Evolutionary conservation across 2,888 invertebrate species (phyloP), one percentile per base, ranked within the genome.

Genomic region (Nemotelus nigrinus): DNA sequence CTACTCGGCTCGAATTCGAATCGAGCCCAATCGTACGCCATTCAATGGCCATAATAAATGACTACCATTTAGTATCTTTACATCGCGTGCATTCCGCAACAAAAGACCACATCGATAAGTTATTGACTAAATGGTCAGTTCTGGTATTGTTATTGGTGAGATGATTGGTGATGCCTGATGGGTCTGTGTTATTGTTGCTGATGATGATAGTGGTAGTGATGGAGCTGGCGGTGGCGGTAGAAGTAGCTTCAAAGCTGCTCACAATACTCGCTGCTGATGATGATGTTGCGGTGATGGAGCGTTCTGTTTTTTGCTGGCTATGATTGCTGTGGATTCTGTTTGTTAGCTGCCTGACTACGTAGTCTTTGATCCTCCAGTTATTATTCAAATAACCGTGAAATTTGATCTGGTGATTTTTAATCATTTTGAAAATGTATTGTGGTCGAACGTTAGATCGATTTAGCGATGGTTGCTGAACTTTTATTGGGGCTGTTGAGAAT

Each of bases 61-160:
- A 48, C 65, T 47, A 65, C 65, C 65, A 65, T 47, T 65, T 65
- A 65, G 65, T 65, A 65, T 65, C 65, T 65, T 65, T 65, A 2
- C 65, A 65, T 65, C 65, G 65, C 65, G n/a, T 65, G 65, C 45
- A n/a, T 47, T 65, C 65, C 65, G 10, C 65, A 65, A 65, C 65
- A 65, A 45, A 65, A 65, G 48, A 25, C 39, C 65, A 5, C 65
- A 65, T 65, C 65, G 47, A 65, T 65, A 65, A 65, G 65, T 65
- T 47, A 65, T 65, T 65, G 65, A 25, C n/a, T 65, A 65, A 65
- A 65, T 65, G 65, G 48, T 47, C 65, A 65, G 47, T 47, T 65
- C 4, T 58, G 45, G 47, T 65, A 47, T 65, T 65, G 65, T 65
- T 45, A n/a, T 10, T 65, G 65, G 48, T 65, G 65, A 65, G 7